Evolutionary conservation across 2,888 invertebrate species (phyloP), one percentile per base, ranked within the genome.

Genomic region (Zele albiditarsus): DNA sequence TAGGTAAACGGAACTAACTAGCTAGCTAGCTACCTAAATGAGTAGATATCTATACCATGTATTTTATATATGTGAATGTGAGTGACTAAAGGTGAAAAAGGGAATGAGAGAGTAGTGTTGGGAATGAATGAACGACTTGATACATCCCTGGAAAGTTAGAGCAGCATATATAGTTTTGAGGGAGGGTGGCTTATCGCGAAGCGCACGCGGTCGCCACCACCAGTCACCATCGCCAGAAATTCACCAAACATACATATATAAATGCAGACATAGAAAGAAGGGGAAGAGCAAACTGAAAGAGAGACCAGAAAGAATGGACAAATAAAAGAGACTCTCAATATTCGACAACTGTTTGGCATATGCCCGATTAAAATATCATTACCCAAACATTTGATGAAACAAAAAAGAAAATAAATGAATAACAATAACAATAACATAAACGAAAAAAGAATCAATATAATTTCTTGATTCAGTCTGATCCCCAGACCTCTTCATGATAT

Each of bases 121-220:
- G 65, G 38, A 67, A 49, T 58, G 62, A 67, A 71, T 71, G 71
- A 75, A 75, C 46, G 67, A 75, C 74, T 70, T 75, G 77, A 77
- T 72, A 69, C 72, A 77, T 68, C 75, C 75, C 75, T 66, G 73
- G 2, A 77, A 77, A 77, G 77, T 75, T 77, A 49, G 58, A 31
- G 72, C 53, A 69, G 68, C 65, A 38, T 33, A 63, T 38, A 38
- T 38, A 12, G 38, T 33, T 31, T 62, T 23, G 77, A 73, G 69
- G 77, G 80, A 77, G 78, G 80, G 71, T 76, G 80, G 87, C 88
- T 88, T 88, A 88, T 88, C 88, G 87, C 85, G 79, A 83, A 84
- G 87, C 82, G 86, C 88, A 88, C 87, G 87, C 88, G 87, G 87
- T 87, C 87, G 85, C 86, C 84, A 84, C 85, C 84, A 83, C 84